Evolutionary conservation across 2,797 vertebrate genomes (phyloP), one percentile per base, ranked within the genome.

Genomic region (Chiroxiphia lanceolata): DNA sequence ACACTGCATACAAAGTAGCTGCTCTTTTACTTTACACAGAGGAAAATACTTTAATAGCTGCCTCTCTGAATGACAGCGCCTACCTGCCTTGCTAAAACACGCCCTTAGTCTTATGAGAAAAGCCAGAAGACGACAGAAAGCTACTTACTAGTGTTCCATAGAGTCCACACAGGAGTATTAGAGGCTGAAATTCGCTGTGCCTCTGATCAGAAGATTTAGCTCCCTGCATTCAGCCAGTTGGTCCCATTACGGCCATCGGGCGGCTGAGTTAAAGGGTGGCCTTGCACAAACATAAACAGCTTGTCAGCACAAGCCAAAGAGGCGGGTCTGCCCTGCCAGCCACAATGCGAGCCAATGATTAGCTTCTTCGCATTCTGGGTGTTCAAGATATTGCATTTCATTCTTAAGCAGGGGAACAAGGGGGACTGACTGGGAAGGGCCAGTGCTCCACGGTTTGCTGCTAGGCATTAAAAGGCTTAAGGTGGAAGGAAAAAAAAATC

Each of bases 251-350:
- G 90, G 86, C 92, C 95, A 90, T 77, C 87, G 67, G 93, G 93
- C 90, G 38, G 93, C 95, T 42, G 83, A 94, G 97, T 96, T 95
- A 95, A 97, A 98, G 97, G 91, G 97, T 96, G 96, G 97, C 98
- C 97, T 97, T 81, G 93, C 94, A 94, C 97, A 97, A 98, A 98
- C 96, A 98, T 91, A 97, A 97, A 98, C 97, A 97, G 97, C 98
- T 96, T 95, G 97, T 97, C 96, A 97, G 97, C 95, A 83, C 95
- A 89, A 97, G 97, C 97, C 97, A 96, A 96, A 91, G 96, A 97
- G 98, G 98, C 91, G 97, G 97, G 96, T 76, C 97, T 71, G 77
- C 85, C n/a, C 70, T 75, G 76, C 92, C 95, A 93, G 92, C 97
- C 96, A 96, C 97, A 94, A 79, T 92, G 96, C 33, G 63, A 96